These are phyloP conservation scores for Zaprionus obscuricornis DNA, from an alignment of 2,888 invertebrate species.

Conservation along the genomic window DNA sequence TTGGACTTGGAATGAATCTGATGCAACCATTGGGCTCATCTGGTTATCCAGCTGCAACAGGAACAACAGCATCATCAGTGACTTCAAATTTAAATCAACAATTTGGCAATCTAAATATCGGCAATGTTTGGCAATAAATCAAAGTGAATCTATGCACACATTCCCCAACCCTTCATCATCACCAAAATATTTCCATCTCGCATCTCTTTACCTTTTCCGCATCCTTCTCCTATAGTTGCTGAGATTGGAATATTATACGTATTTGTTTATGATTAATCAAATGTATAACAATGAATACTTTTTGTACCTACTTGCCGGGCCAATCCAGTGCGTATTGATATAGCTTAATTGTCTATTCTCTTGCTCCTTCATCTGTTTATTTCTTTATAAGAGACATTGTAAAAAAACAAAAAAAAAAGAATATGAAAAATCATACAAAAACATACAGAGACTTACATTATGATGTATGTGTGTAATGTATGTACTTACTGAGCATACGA, in stretches of 20 bases:
- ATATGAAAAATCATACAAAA: no score
- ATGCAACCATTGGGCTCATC: slow-evolving; percentile 58
- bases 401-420: no score
- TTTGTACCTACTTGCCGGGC: slow-evolving; percentile 57
- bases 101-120: slow-evolving; percentile 83
- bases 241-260: slow-evolving; percentile 33
- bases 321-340: slow-evolving; percentile 55
- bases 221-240: no score
- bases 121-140: slow-evolving; percentile 84
- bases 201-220: no score
- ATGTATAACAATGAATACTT: slow-evolving; percentile 24
- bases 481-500: no score
- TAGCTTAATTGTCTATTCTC: slow-evolving; percentile 59
- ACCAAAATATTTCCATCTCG: no score
- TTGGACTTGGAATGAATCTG: slow-evolving; percentile 60
- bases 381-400: slow-evolving; percentile 49
- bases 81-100: slow-evolving; percentile 82
- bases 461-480: no score
- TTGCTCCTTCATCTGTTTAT: slow-evolving; percentile 42
- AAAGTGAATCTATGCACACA: slow-evolving; percentile 24
- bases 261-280: slow-evolving; percentile 11
- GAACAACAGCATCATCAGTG: slow-evolving; percentile 60
- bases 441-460: no score
- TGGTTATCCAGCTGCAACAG: slow-evolving; percentile 47
- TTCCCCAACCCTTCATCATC: not conserved